Evolutionary conservation across 2,113 vertebrate genomes (phyloP), one percentile per base, ranked within the genome.

Genomic region (Eulacestoma nigropectus): DNA sequence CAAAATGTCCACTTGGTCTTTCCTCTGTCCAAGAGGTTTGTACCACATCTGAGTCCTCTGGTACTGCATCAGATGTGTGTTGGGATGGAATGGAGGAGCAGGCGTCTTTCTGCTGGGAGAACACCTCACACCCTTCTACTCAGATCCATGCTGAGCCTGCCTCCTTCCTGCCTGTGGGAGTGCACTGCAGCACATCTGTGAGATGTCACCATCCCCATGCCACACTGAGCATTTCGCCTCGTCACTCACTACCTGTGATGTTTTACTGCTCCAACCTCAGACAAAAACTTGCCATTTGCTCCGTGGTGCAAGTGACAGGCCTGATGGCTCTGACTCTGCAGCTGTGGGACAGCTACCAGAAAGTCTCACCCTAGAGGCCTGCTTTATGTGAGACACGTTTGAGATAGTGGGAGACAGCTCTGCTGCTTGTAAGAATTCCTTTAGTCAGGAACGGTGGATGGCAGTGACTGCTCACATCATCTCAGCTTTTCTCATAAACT

Each of bases 241-340:
- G 0, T 90, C 56, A 26, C 47, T 90, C 56, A 26, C 47, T 87
- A 52, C 60, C 47, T 56, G n/a, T 81, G 73, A 53, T 0, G 0
- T 92, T 87, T 86, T 46, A 42, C 70, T 69, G 67, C 42, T 87
- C 30, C 4, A 30, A 67, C 42, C 67, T 87, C 62, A 52, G 26
- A 89, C 2, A 10, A 82, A 92, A 89, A 35, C 44, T 44, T 91
- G 76, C 44, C 49, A 22, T 55, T 82, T 87, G 84, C 74, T 91
- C 0, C 1, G 19, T 83, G 77, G 41, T 87, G 53, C 90, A 87
- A 87, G 47, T 84, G 92, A 78, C 56, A 70, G 56, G 26, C 78
- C 37, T 84, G 77, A 72, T 94, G 53, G 30, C 74, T 89, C 49
- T 91, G 69, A 85, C n/a, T 87, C 44, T 73, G 53, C 67, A 83